Evolutionary conservation across 37 sponge, comb jelly and placozoan species (phyloP), one percentile per base, ranked within the genome.

Genomic region (Axinella damicornis): DNA sequence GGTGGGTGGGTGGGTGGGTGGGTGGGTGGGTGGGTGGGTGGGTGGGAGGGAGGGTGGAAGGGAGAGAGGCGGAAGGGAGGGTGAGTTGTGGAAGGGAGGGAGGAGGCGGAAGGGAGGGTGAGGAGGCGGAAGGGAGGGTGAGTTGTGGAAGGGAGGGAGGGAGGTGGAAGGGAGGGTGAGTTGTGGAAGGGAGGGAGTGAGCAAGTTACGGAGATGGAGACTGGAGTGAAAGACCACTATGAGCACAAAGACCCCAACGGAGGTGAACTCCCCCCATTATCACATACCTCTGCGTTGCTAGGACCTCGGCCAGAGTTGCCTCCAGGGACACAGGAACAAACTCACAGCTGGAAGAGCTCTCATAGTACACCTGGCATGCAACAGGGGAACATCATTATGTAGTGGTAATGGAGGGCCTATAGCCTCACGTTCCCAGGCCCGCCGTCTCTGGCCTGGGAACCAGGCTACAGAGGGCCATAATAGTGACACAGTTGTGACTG

Each of bases 361-460:
- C 83, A 66, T 65, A 81, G 68, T 81, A 88, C 36, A 88, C 54
- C 88, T 88, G 34, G 14, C 11, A 53, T 21, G 36, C 46, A 46
- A 9, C 9, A 9, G 9, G 46, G 46, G 46, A 9, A 46, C 9
- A 46, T 12, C 46, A 46, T 46, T 12, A 46, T 46, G 46, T 46
- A 46, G 6, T 46, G 46, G 46, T 12, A 46, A 9, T 46, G 9
- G 46, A n/a, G n/a, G n/a, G n/a, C n/a, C n/a, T n/a, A n/a, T n/a
- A n/a, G n/a, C n/a, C n/a, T 46, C 46, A 12, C 46, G 46, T 46
- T 9, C 46, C 46, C 46, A 46, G 9, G 9, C 46, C 46, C 46
- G 9, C 46, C 46, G 6, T 46, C 46, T 46, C 46, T n/a, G n/a
- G n/a, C n/a, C n/a, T n/a, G n/a, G n/a, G n/a, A n/a, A n/a, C n/a